These are phyloP conservation scores for Cheilosia scutellata DNA, from an alignment of 2,888 invertebrate species.

Conservation along the genomic window DNA sequence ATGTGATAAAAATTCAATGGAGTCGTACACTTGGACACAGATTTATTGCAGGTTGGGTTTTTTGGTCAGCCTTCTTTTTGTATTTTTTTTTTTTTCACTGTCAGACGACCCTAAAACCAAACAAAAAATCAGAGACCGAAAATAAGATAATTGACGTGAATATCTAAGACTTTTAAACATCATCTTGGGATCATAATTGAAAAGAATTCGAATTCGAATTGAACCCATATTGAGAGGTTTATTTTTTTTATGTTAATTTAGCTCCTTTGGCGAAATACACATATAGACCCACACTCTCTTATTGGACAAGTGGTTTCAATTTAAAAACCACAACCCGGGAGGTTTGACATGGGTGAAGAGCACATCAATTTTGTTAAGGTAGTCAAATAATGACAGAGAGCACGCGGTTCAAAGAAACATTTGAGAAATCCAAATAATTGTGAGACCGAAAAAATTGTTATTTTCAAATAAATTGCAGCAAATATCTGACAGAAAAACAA, in stretches of 20 bases:
- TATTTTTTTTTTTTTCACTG: conserved; percentile 32
- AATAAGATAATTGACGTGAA: conserved; percentile 55
- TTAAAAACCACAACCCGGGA: conserved; percentile 37
- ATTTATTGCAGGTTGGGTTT: conserved; percentile 58
- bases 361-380: conserved; percentile 29
- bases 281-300: conserved; percentile 26
- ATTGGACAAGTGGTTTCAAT: conserved; percentile 56
- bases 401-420: conserved; percentile 12
- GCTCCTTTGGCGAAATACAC: conserved; percentile 3
- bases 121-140: conserved; percentile 30
- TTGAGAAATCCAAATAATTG: no score
- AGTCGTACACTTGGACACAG: conserved; percentile 40
- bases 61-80: conserved; percentile 14
- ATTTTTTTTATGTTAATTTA: conserved; percentile 15
- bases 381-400: conserved; percentile 32
- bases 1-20: conserved; percentile 68
- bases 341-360: conserved; percentile 41
- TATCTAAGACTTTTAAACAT: conserved; percentile 50
- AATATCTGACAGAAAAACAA: neutral
- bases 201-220: conserved; percentile 66
- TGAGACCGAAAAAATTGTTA: conserved; percentile 1
- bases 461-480: neutral
- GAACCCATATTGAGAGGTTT: conserved; percentile 27
- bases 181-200: conserved; percentile 56
- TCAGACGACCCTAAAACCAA: conserved; percentile 41